These are phyloP conservation scores for Tetrapedia diversipes DNA, from an alignment of 2,888 invertebrate species.

Conservation along the genomic window DNA sequence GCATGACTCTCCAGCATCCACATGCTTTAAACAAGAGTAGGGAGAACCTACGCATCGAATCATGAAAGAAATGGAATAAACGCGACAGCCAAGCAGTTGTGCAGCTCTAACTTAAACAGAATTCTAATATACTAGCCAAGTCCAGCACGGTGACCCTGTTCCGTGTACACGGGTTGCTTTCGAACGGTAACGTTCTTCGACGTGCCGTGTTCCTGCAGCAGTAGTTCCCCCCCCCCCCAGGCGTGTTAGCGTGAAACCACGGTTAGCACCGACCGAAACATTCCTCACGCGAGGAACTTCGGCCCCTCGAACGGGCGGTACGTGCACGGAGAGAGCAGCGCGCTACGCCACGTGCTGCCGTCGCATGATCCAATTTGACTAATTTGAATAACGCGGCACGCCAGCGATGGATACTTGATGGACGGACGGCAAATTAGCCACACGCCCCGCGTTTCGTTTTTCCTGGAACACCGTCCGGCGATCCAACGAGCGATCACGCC, in stretches of 20 bases:
- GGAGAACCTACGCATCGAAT: too few relatives aligned
- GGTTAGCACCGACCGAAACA: conserved; percentile 39
- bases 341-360: conserved; percentile 27
- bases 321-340: not conserved
- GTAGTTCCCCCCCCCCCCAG: conserved; percentile 18
- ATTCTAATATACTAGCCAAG: too few relatives aligned
- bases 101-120: too few relatives aligned
- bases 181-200: too few relatives aligned
- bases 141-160: conserved; percentile 51
- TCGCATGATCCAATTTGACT: conserved; percentile 58
- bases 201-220: conserved; percentile 33
- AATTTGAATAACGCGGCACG: conserved; percentile 60
- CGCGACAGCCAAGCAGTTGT: too few relatives aligned
- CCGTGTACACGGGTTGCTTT: too few relatives aligned
- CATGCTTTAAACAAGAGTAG: too few relatives aligned
- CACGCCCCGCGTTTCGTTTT: conserved; percentile 15
- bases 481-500: not conserved
- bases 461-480: not conserved
- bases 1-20: too few relatives aligned
- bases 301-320: not conserved
- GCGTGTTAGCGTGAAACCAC: conserved; percentile 26
- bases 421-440: conserved; percentile 34
- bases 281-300: conserved; percentile 47
- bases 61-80: too few relatives aligned
- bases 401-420: conserved; percentile 31